Evolutionary conservation across 2,888 invertebrate genomes (phyloP).

Genomic region (Noctua janthina): DNA sequence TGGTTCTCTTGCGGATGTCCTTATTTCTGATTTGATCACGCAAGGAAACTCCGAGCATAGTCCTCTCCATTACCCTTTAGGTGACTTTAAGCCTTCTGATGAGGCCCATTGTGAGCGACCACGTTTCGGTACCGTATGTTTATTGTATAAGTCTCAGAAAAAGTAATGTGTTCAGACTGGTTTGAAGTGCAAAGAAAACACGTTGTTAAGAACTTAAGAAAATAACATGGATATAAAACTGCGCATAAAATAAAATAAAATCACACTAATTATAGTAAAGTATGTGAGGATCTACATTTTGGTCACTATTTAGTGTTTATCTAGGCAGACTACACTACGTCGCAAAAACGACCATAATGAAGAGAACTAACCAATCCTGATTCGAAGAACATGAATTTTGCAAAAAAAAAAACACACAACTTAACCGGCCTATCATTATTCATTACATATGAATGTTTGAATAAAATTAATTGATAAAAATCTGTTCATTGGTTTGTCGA

Average conservation of each 20-base stretch:
- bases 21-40: no score
- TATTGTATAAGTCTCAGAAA: background rate
- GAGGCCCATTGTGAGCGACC: no score
- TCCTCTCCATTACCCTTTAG: no score
- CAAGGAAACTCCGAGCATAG: no score
- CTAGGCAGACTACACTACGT: background rate
- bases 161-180: background rate
- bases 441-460: background rate
- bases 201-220: background rate
- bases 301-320: background rate
- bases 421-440: background rate
- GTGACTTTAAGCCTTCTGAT: no score
- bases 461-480: constrained; percentile 13
- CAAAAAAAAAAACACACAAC: background rate
- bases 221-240: background rate
- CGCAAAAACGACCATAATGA: constrained; percentile 1
- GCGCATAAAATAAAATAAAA: background rate
- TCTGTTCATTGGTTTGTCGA: constrained; percentile 1
- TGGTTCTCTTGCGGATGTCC: no score
- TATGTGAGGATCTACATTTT: background rate
- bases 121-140: no score
- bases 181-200: constrained; percentile 3
- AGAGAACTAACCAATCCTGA: background rate
- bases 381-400: background rate
- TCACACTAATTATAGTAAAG: background rate